phyloP scores from a whole-genome alignment of 2,113 vertebrate species.

The Stomatorhinus ivindoensis region DNA sequence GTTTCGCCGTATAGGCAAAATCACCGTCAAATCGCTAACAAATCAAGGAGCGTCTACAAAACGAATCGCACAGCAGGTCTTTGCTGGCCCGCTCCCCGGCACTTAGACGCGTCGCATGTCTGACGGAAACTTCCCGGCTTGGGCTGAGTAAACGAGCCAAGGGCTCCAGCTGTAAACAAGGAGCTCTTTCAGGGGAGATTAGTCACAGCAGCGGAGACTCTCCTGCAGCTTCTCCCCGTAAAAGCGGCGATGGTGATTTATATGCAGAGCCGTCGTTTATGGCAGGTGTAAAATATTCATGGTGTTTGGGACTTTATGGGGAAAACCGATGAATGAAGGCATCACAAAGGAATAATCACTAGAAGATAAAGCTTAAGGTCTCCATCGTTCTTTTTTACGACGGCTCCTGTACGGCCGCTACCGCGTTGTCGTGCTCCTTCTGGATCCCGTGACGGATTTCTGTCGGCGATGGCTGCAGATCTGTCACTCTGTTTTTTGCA shows the following conservation, averaged over 20 bases:
- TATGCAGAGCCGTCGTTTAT: neutral
- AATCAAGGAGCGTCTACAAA: neutral
- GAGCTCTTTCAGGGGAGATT: neutral
- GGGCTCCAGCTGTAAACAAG: neutral
- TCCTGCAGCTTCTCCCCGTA: neutral
- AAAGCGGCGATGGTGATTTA: neutral
- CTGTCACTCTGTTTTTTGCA: constrained; percentile 25
- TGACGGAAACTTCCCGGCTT: neutral
- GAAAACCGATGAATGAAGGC: neutral
- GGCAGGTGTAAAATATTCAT: neutral
- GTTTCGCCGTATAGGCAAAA: neutral
- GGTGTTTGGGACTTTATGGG: neutral
- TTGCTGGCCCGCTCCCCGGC: neutral
- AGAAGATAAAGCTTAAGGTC: neutral
- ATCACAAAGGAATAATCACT: neutral
- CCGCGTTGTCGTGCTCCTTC: neutral
- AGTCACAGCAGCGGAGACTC: neutral
- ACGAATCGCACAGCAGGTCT: neutral
- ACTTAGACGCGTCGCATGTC: neutral
- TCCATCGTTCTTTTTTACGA: neutral
- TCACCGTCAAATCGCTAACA: neutral
- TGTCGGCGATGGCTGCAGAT: neutral
- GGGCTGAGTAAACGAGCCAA: neutral
- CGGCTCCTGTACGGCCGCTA: neutral
- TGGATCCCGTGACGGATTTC: neutral